These are phyloP conservation scores for Cydia splendana DNA, from an alignment of 1,140 invertebrate species.

Conservation along the genomic window DNA sequence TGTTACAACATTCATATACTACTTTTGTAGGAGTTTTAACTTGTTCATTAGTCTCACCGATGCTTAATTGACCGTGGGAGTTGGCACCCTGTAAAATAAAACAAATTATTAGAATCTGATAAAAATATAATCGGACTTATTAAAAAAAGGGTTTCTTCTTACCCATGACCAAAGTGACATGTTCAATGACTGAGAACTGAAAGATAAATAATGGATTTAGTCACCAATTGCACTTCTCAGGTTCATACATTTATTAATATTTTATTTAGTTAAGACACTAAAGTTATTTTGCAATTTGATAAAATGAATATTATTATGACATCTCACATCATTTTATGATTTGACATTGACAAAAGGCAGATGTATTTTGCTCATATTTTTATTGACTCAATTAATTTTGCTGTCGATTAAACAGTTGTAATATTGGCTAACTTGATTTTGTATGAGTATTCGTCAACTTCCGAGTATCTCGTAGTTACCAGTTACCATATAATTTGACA, in stretches of 20 bases:
- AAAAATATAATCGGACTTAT: background rate
- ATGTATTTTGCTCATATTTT: background rate
- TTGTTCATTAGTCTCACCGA: slow-evolving; percentile 85
- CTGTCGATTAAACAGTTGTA: background rate
- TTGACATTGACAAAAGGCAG: slow-evolving; percentile 1
- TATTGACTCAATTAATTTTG: background rate
- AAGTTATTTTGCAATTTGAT: background rate
- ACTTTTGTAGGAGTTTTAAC: slow-evolving; percentile 82
- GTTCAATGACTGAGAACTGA: background rate
- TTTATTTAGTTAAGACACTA: background rate
- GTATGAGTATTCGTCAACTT: background rate
- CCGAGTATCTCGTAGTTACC: background rate
- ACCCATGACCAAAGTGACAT: slow-evolving; percentile 57
- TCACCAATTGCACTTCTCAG: background rate
- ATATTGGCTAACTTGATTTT: background rate
- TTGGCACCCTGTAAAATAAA: slow-evolving; percentile 86
- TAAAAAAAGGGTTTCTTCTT: slow-evolving; percentile 34
- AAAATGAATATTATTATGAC: background rate
- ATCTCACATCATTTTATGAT: background rate
- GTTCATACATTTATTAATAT: background rate
- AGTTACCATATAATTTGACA: background rate
- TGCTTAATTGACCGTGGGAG: slow-evolving; percentile 89
- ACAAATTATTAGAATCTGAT: slow-evolving; percentile 29
- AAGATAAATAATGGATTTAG: background rate
- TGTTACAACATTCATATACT: slow-evolving; percentile 71